Evolutionary conservation across 1,140 invertebrate genomes (phyloP).

Genomic region (Zelostemma sp.): DNA sequence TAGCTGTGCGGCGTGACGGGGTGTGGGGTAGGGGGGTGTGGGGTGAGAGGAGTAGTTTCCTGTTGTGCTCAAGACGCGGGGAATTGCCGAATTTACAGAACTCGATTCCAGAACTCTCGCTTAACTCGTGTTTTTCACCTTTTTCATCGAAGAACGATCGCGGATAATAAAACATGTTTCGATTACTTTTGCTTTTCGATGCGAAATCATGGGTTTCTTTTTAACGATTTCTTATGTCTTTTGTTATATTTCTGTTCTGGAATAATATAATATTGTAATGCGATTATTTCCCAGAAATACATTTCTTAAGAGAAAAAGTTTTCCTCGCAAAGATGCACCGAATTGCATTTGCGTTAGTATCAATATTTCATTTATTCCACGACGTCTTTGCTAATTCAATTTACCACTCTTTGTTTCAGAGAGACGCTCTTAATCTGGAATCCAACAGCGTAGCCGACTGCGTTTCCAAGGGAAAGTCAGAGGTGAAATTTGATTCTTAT

Average conservation of each 20-base stretch:
- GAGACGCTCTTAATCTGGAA: slow-evolving; percentile 80
- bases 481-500: slow-evolving; percentile 72
- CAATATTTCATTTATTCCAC: slow-evolving; percentile 7
- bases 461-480: slow-evolving; percentile 87
- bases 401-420: slow-evolving; percentile 73
- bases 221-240: no score
- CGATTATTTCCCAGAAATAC: not conserved
- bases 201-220: no score
- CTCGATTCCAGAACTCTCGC: no score
- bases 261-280: not conserved
- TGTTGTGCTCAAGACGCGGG: no score
- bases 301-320: slow-evolving; percentile 7
- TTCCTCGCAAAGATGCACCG: not conserved
- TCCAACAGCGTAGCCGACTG: slow-evolving; percentile 83
- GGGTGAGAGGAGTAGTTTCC: no score
- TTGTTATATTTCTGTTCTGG: not conserved
- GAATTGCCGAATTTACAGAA: no score
- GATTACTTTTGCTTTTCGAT: no score
- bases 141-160: no score
- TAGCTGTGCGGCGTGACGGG: no score
- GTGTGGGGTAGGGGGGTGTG: no score
- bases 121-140: no score
- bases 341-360: slow-evolving; percentile 7
- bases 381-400: slow-evolving; percentile 14
- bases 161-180: no score